Percentiles rank a stretch among this genome's conserved stretches.
phyloP scores from a whole-genome alignment of 2,797 vertebrate genomes.

The Loriculus beryllinus region DNA sequence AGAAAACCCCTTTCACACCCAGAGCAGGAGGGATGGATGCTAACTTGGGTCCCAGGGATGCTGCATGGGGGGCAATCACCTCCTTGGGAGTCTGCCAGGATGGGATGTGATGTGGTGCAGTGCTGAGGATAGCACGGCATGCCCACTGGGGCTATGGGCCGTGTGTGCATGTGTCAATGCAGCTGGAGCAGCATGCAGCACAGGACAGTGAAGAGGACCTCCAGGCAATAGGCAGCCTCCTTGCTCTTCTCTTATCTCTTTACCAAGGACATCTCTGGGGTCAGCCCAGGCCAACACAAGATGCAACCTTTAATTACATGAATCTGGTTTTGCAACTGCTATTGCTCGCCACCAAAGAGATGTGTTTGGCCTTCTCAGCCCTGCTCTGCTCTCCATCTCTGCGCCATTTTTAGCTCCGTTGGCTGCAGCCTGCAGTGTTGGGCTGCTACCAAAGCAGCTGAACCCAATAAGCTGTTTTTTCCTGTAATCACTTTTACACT shows the following conservation, averaged over 20 bases:
- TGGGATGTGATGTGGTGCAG: fast-evolving
- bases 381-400: not conserved
- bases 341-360: fast-evolving
- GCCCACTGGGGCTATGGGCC: fast-evolving
- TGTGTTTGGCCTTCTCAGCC: fast-evolving
- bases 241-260: not conserved
- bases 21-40: not conserved
- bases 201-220: not conserved
- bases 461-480: not conserved
- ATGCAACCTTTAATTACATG: not conserved
- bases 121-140: fast-evolving
- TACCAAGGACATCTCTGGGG: not conserved
- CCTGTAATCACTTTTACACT: not conserved
- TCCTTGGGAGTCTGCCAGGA: not conserved
- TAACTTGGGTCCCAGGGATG: not conserved
- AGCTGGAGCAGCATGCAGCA: not conserved
- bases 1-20: not conserved
- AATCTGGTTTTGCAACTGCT: not conserved
- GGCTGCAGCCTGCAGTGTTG: not conserved
- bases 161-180: not conserved
- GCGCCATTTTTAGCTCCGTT: not conserved
- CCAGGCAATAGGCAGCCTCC: not conserved
- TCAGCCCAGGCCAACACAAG: not conserved
- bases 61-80: fast-evolving
- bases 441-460: not conserved